Percentiles rank a stretch among this genome's conserved stretches.
Evolutionary conservation across 2,888 invertebrate genomes (phyloP).

Genomic region (Amphipyra tragopoginis): DNA sequence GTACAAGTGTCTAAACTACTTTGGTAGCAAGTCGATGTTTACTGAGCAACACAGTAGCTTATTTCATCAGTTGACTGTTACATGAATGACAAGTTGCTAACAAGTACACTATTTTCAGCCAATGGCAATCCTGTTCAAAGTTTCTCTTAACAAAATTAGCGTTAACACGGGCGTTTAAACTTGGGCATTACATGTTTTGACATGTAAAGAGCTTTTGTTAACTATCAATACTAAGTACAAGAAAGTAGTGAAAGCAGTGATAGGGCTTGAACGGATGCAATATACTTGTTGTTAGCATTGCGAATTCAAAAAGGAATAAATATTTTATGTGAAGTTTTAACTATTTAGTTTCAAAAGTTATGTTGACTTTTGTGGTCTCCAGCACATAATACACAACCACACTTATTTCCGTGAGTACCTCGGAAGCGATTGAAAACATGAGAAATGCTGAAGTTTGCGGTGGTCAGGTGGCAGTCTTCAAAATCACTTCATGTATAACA

Average conservation of each 20-base stretch:
- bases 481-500: no score
- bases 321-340: no score
- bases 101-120: constrained; percentile 1
- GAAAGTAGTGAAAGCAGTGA: constrained; percentile 75
- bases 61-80: constrained; percentile 28
- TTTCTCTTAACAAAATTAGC: constrained; percentile 14
- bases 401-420: no score
- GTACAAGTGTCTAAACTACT: no score
- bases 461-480: no score
- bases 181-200: constrained; percentile 66
- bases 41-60: constrained; percentile 19
- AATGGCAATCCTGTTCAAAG: constrained; percentile 9
- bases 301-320: background rate
- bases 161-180: constrained; percentile 52
- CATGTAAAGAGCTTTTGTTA: constrained; percentile 64
- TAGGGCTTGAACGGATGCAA: constrained; percentile 7
- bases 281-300: constrained; percentile 8
- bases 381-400: no score
- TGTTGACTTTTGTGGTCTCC: no score
- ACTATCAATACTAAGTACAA: constrained; percentile 59
- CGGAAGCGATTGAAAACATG: no score
- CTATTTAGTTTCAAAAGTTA: no score
- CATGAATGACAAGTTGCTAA: constrained; percentile 15
- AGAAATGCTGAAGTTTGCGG: no score
- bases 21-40: background rate